These are phyloP conservation scores for Trachythela sp. DNA, from an alignment of 64 coral and sea anemone species.

Conservation along the genomic window DNA sequence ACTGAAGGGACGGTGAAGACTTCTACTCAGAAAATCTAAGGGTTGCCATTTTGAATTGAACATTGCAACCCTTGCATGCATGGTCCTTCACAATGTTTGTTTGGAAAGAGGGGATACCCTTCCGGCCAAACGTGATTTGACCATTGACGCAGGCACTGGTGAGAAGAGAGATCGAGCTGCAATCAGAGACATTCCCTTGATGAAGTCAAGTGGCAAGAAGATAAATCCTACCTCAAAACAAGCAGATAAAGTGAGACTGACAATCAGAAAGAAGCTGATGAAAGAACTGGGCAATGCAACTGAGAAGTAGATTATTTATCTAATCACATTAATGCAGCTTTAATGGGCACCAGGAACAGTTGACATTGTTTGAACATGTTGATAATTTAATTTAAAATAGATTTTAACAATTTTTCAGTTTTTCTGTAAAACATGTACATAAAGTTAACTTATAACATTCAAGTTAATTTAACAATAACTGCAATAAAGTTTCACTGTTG, in stretches of 20 bases:
- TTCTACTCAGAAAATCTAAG: background rate
- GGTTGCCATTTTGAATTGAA: background rate
- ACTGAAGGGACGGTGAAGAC: background rate
- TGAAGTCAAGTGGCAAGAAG: background rate
- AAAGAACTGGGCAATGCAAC: too few species aligned
- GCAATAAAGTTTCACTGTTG: too few species aligned
- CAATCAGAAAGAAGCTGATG: background rate
- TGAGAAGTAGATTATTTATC: background rate
- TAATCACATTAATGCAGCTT: background rate
- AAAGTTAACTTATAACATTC: too few species aligned
- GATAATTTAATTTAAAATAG: too few species aligned
- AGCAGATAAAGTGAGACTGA: background rate
- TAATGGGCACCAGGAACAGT: background rate
- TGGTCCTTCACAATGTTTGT: constrained; percentile 5
- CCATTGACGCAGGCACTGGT: background rate
- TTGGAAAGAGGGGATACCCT: background rate
- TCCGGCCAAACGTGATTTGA: background rate
- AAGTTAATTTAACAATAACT: too few species aligned
- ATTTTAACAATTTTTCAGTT: too few species aligned
- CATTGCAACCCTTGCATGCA: background rate
- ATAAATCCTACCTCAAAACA: background rate
- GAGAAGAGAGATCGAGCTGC: background rate
- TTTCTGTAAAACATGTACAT: too few species aligned
- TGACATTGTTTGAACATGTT: too few species aligned
- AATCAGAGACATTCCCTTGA: background rate